Evolutionary conservation across 1,140 invertebrate genomes (phyloP).

Genomic region (Orchestia grillus): DNA sequence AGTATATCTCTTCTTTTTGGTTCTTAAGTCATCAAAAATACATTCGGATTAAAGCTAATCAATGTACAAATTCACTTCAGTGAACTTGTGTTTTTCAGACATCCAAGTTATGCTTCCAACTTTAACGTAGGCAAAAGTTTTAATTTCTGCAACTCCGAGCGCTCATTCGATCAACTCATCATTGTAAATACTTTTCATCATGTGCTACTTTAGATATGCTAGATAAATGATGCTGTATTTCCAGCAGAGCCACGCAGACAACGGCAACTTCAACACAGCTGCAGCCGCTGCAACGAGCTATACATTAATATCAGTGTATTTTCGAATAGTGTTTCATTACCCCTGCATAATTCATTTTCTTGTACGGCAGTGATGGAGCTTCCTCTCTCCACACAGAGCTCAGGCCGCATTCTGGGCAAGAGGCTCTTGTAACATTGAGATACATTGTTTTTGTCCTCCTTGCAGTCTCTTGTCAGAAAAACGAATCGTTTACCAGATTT

Average conservation of each 20-base stretch:
- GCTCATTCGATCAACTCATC: slow-evolving; percentile 23
- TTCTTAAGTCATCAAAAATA: neutral
- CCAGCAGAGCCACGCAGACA: neutral
- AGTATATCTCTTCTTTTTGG: neutral
- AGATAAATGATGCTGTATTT: neutral
- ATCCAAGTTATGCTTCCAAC: neutral
- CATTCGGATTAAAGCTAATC: neutral
- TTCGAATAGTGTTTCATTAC: neutral
- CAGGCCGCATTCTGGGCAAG: too few relatives aligned
- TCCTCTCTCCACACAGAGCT: too few relatives aligned
- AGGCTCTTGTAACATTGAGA: too few relatives aligned
- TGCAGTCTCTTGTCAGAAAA: too few relatives aligned
- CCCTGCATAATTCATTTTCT: neutral
- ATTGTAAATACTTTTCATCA: slow-evolving; percentile 32
- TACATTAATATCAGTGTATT: neutral
- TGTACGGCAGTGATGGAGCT: too few relatives aligned
- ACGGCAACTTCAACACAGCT: neutral
- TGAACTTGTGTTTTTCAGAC: neutral
- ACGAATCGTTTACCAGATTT: too few relatives aligned
- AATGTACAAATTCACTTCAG: neutral
- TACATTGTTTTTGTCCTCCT: too few relatives aligned
- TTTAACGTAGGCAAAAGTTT: neutral
- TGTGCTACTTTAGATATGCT: slow-evolving; percentile 15
- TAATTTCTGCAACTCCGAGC: neutral
- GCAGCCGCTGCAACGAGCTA: neutral